These are phyloP conservation scores for Grallaria varia DNA, from an alignment of 2,113 vertebrate genomes.

Conservation along the genomic window DNA sequence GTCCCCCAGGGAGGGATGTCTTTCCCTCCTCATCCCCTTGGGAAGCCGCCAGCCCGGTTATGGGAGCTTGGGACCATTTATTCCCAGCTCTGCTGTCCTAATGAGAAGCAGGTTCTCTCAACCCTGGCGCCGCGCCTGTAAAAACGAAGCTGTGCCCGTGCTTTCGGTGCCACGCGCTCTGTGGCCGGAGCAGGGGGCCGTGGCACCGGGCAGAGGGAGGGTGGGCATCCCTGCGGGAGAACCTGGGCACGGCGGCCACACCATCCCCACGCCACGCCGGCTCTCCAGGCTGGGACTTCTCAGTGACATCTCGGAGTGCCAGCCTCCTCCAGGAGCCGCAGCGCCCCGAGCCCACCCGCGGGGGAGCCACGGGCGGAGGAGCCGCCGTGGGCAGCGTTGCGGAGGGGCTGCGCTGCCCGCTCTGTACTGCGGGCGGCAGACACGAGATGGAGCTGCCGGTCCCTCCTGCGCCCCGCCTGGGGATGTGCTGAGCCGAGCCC, in stretches of 20 bases:
- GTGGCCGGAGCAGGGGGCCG: neutral
- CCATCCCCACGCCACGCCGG: fast-evolving
- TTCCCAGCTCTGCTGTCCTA: neutral
- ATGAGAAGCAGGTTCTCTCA: neutral
- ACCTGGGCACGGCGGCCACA: neutral
- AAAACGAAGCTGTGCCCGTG: neutral
- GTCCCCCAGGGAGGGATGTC: neutral
- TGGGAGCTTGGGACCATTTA: neutral
- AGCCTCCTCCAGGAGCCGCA: neutral
- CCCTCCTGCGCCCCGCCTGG: neutral
- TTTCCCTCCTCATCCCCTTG: neutral
- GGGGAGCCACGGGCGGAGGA: neutral
- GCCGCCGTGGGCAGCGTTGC: fast-evolving
- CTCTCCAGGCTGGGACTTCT: neutral
- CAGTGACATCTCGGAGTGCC: neutral
- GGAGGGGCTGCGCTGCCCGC: neutral
- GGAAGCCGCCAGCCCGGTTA: neutral
- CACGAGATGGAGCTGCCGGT: conserved; percentile 50
- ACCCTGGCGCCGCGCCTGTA: neutral
- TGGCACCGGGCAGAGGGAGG: neutral
- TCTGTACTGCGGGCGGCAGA: neutral
- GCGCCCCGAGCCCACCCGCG: neutral
- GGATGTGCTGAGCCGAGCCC: neutral
- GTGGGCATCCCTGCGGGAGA: neutral
- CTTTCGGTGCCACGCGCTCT: neutral